These are phyloP conservation scores for Trichogramma pretiosum DNA, from an alignment of 1,140 invertebrate species.

Conservation along the genomic window DNA sequence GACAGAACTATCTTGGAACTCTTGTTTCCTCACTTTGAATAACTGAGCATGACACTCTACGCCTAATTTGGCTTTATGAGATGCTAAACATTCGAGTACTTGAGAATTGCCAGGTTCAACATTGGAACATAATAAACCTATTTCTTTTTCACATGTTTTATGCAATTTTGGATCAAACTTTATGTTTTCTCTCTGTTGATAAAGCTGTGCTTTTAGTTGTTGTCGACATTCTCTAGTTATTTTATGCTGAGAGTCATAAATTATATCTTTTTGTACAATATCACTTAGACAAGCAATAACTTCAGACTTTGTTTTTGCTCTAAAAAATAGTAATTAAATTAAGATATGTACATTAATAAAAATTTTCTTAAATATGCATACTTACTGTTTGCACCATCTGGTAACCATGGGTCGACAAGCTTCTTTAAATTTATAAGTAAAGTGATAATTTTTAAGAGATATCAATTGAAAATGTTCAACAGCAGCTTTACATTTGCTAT, in stretches of 20 bases:
- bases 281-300: conserved; percentile 88
- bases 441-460: conserved; percentile 87
- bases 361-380: conserved; percentile 21
- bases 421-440: conserved; percentile 91
- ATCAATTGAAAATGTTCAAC: conserved; percentile 92
- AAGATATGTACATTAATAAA: background rate
- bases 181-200: conserved; percentile 80
- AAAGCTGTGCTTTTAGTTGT: conserved; percentile 78
- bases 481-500: conserved; percentile 80
- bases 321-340: conserved; percentile 17
- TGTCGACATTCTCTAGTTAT: conserved; percentile 80
- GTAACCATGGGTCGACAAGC: conserved; percentile 80
- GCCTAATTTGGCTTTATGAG: conserved; percentile 58
- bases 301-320: conserved; percentile 70
- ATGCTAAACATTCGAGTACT: conserved; percentile 81
- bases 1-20: conserved; percentile 72
- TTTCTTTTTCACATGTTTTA: conserved; percentile 65
- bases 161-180: conserved; percentile 74
- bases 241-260: conserved; percentile 64
- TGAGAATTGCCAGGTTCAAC: conserved; percentile 68
- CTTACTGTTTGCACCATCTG: conserved; percentile 61
- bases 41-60: conserved; percentile 66
- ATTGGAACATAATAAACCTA: conserved; percentile 63
- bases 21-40: conserved; percentile 77
- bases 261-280: conserved; percentile 80